A percentile compares a stretch with the other conserved stretches of the same genome.
Evolutionary conservation across 2,113 vertebrate genomes (phyloP).

Genomic region (Cranoglanis bouderius): DNA sequence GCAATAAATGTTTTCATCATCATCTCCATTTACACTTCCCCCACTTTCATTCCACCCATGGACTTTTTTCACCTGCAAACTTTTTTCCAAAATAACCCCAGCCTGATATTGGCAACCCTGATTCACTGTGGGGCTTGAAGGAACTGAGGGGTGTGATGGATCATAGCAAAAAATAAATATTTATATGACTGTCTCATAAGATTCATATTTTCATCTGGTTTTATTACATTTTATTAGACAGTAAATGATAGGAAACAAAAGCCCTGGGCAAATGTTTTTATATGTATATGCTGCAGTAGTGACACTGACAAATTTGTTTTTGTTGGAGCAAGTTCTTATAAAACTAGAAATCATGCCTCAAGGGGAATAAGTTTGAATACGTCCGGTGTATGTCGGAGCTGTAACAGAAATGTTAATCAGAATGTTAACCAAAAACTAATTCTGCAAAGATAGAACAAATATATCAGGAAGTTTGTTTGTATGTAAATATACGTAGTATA

Average conservation of each 20-base stretch:
- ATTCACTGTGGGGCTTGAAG: not conserved
- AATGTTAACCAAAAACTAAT: not conserved
- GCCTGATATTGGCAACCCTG: too few species aligned
- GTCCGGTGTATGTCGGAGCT: not conserved
- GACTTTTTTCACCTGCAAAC: not conserved
- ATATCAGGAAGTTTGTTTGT: not conserved
- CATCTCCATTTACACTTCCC: not conserved
- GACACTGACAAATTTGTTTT: not conserved
- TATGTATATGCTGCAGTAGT: not conserved
- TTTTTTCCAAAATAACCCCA: not conserved
- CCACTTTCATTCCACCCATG: not conserved
- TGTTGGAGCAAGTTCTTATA: not conserved
- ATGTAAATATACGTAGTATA: not conserved
- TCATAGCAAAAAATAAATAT: not conserved
- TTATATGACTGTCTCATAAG: not conserved
- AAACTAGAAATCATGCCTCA: not conserved
- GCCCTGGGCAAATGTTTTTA: not conserved
- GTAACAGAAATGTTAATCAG: not conserved
- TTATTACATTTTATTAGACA: not conserved
- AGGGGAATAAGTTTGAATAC: not conserved
- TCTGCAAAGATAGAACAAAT: not conserved
- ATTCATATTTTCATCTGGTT: not conserved
- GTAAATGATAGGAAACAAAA: not conserved
- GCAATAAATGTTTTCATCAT: not conserved
- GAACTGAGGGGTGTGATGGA: not conserved